Evolutionary conservation across 2,888 invertebrate genomes (phyloP), one percentile per base, ranked within the genome.

Genomic region (Hydrotaea diabolus): DNA sequence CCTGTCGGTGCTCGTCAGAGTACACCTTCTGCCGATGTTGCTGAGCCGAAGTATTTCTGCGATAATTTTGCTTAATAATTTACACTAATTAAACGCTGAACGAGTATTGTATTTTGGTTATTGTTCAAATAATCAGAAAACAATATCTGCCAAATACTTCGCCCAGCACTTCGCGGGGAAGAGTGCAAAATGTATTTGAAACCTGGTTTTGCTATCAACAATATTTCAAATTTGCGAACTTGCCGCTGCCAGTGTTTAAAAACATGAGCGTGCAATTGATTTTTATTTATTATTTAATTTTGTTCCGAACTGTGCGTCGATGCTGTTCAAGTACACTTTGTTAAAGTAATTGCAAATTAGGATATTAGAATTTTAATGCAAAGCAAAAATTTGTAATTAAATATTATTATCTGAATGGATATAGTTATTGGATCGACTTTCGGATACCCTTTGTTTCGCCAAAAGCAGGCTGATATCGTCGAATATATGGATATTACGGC

Each of bases 331-430:
- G 59, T 59, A 26, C 59, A 11, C 23, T 59, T 59, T 59, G 59
- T 59, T 59, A 26, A 26, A 26, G 11, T 23, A 23, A 59, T 59
- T 59, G 23, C 21, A 55, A 21, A 21, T 55, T 55, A 55, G 55
- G 19, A 55, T 55, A 55, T 55, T 55, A 13, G 15, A 59, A 23
- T 59, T 59, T 59, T 26, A 59, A 59, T 23, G 21, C 15, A 26
- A 23, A n/a, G n/a, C 23, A 59, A 9, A 59, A 23, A 59, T 2
- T 59, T 59, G 23, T 59, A 59, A 59, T 59, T 59, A 59, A 59
- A 59, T 7, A 59, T 59, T 59, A 15, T 15, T 15, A 59, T 59
- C 15, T 55, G 17, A n/a, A 13, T n/a, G n/a, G 49, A n/a, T n/a
- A 43, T 39, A 8, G 49, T 49, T 15, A 49, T 49, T 2, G 8